These are phyloP conservation scores for Nautilus pompilius DNA, from an alignment of 1,140 invertebrate genomes.

Conservation along the genomic window DNA sequence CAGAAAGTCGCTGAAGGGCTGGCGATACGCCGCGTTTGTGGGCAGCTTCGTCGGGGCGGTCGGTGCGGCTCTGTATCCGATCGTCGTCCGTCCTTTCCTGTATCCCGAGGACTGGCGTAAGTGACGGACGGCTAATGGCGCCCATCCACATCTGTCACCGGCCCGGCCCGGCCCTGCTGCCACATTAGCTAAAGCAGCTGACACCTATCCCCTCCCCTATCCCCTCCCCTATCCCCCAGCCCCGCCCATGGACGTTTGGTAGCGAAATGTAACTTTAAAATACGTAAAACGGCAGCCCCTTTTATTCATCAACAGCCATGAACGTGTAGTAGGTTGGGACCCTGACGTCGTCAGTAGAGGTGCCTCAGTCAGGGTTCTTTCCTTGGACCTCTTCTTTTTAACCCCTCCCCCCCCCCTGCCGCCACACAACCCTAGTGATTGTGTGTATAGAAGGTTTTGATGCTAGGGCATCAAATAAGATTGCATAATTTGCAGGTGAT, in stretches of 20 bases:
- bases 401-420: no score
- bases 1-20: conserved; percentile 60
- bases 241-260: not conserved
- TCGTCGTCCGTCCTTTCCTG: conserved; percentile 66
- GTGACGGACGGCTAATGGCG: conserved; percentile 2
- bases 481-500: no score
- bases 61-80: conserved; percentile 62
- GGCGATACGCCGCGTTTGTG: conserved; percentile 60
- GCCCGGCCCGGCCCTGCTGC: not conserved
- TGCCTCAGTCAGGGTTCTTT: no score
- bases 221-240: not conserved
- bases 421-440: no score
- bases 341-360: no score
- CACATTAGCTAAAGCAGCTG: no score
- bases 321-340: no score
- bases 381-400: no score
- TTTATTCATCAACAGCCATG: no score
- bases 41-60: conserved; percentile 62
- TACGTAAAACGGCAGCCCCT: no score
- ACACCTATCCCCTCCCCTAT: not conserved
- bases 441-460: no score
- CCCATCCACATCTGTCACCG: not conserved
- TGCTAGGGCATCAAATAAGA: no score
- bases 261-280: not conserved
- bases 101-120: conserved; percentile 50